Percentiles rank a stretch among this genome's conserved stretches.
Evolutionary conservation across 1,140 invertebrate genomes (phyloP).

Genomic region (Ceratosolen fusciceps): DNA sequence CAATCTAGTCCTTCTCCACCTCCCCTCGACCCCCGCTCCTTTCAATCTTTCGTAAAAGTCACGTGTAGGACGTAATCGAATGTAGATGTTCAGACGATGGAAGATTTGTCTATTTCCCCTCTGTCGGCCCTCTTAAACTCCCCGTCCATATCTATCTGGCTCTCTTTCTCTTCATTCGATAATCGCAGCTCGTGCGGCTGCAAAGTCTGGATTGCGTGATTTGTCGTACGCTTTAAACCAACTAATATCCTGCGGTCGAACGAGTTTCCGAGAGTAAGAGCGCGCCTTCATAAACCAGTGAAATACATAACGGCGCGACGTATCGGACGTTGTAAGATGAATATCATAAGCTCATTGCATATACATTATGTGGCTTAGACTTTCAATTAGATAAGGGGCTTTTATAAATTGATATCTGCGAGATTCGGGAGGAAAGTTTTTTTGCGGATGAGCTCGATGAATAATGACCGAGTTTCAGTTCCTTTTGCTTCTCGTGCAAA

Average conservation of each 20-base stretch:
- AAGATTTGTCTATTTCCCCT: slow-evolving; percentile 5
- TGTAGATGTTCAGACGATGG: slow-evolving; percentile 34
- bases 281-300: slow-evolving; percentile 10
- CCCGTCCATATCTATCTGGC: background rate
- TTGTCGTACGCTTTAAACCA: slow-evolving; percentile 36
- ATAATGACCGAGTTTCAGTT: background rate
- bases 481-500: background rate
- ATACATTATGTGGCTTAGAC: background rate
- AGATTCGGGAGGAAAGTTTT: background rate
- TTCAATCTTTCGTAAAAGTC: background rate
- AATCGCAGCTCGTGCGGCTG: background rate
- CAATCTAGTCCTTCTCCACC: background rate
- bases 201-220: slow-evolving; percentile 3
- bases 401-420: background rate
- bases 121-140: too few species aligned
- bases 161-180: background rate
- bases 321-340: slow-evolving; percentile 32
- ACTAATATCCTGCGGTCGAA: slow-evolving; percentile 36
- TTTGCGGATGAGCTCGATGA: background rate
- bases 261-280: slow-evolving; percentile 17
- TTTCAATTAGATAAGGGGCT: slow-evolving; percentile 26
- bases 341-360: background rate
- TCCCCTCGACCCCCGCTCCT: background rate
- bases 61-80: slow-evolving; percentile 40
- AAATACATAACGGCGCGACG: slow-evolving; percentile 21